Base-by-base conservation (phyloP, 2,888 invertebrate species). In the Apamea monoglypha region DNA sequence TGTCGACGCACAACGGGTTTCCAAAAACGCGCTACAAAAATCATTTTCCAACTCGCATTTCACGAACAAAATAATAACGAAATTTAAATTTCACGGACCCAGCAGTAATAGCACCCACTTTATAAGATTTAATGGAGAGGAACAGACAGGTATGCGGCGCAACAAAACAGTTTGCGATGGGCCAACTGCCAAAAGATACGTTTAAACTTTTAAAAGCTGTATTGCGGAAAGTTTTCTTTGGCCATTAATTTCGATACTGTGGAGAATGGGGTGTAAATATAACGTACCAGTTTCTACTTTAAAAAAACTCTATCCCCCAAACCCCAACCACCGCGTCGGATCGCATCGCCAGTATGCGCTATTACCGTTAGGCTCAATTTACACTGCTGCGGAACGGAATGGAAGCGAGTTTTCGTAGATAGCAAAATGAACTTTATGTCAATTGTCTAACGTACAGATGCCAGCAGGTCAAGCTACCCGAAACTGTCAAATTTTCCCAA, bases 101-200 rank as follows among this genome's bases (percentile, higher is more conserved):
- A 40, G 12, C 8, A 59, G 64, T 66, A 44, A 50, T 50, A 25
- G 53, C 3, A 25, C 10, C 25, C 25, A 56, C 25, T 66, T 66
- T 29, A 44, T 44, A 56, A 50, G 32, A 44, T 80, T 67, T 12
- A 44, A 80, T 83, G 50, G 59, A 61, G 50, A 18, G 59, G 66
- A 78, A 83, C 21, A 6, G 40, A 76, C 36, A 36, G 59, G 44
- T 63, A 40, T 59, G 29, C 32, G n/a, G 18, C 8, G n/a, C 25
- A 61, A 53, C 50, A 53, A 83, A 76, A 61, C 40, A 67, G 47
- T 47, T 32, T 10, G 59, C 40, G n/a, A 61, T 83, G 66, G 78
- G 78, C 50, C 14, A 44, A 61, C 32, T 53, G 84, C 80, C 80
- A 80, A 68, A 47, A 53, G 50, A 67, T 53, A 21, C n/a, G n/a